Conservation (phyloP, 2,113 vertebrate genomes). For the Takifugu bimaculatus region DNA sequence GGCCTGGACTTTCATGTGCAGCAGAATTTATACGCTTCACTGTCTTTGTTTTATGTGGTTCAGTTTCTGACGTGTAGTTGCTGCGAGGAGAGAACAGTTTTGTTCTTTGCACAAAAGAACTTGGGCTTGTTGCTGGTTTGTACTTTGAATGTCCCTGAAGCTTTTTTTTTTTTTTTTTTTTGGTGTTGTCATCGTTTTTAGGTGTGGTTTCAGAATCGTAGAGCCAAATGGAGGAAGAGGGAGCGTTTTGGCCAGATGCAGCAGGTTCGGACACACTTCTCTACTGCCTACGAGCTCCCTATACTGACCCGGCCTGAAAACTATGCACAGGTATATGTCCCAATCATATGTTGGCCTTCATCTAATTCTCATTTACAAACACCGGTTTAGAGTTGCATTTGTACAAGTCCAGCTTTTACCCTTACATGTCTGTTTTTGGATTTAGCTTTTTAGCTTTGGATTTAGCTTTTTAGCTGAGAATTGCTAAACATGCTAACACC, state of each 20-base stretch:
- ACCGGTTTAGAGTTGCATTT: too few species aligned
- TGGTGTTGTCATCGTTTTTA: conserved; percentile 46
- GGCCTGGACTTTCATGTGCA: conserved; percentile 66
- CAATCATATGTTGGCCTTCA: background rate
- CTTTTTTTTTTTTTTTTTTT: background rate
- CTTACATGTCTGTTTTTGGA: conserved; percentile 1
- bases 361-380: too few species aligned
- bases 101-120: background rate
- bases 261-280: conserved; percentile 94
- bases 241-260: conserved; percentile 97
- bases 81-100: conserved; percentile 9
- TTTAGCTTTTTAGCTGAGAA: too few species aligned
- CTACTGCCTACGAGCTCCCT: conserved; percentile 88
- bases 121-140: background rate
- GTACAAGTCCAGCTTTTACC: too few species aligned
- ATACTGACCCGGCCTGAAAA: conserved; percentile 90
- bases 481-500: too few species aligned
- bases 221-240: conserved; percentile 94
- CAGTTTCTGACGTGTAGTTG: conserved; percentile 24
- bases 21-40: conserved; percentile 61
- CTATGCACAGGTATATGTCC: conserved; percentile 84
- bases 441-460: conserved; percentile 1
- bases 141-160: conserved; percentile 2
- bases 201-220: conserved; percentile 97
- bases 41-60: conserved; percentile 48